Evolutionary conservation across 2,113 vertebrate species (phyloP).

Genomic region (Silurus asotus): DNA sequence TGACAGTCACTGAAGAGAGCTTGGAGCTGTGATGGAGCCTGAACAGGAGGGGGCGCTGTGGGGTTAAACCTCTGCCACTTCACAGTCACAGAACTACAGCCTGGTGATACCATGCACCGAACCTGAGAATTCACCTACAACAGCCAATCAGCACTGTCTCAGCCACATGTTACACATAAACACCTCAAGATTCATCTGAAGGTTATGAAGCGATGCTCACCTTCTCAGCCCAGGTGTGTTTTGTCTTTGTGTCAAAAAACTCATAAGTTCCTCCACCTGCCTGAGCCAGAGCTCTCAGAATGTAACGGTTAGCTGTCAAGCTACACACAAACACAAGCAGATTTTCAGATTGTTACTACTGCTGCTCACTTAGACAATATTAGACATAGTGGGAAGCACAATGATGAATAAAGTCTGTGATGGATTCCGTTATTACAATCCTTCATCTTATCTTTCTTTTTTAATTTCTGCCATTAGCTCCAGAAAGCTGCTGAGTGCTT

Average conservation of each 20-base stretch:
- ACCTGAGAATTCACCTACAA: constrained; percentile 76
- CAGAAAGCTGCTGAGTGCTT: constrained; percentile 46
- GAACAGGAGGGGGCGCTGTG: constrained; percentile 63
- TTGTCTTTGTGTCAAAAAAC: constrained; percentile 82
- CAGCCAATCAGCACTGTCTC: constrained; percentile 7
- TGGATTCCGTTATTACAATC: not conserved
- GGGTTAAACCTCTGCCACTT: constrained; percentile 82
- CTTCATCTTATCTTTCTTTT: not conserved
- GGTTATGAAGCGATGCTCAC: constrained; percentile 59
- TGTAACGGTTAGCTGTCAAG: constrained; percentile 81
- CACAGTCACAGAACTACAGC: constrained; percentile 81
- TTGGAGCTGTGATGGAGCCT: constrained; percentile 79
- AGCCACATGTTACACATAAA: constrained; percentile 11
- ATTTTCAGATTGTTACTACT: not conserved
- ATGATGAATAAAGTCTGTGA: not conserved
- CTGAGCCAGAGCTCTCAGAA: constrained; percentile 81
- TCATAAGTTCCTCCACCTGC: constrained; percentile 83
- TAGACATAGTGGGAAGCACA: not conserved
- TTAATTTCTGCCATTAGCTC: not conserved
- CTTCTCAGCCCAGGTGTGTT: constrained; percentile 82
- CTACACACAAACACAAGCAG: constrained; percentile 61
- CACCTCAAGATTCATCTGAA: not conserved
- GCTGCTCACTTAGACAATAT: not conserved
- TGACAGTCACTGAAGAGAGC: constrained; percentile 77
- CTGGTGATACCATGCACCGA: constrained; percentile 69